Evolutionary conservation across 2,888 invertebrate species (phyloP).

Genomic region (Drosophila diplacantha): DNA sequence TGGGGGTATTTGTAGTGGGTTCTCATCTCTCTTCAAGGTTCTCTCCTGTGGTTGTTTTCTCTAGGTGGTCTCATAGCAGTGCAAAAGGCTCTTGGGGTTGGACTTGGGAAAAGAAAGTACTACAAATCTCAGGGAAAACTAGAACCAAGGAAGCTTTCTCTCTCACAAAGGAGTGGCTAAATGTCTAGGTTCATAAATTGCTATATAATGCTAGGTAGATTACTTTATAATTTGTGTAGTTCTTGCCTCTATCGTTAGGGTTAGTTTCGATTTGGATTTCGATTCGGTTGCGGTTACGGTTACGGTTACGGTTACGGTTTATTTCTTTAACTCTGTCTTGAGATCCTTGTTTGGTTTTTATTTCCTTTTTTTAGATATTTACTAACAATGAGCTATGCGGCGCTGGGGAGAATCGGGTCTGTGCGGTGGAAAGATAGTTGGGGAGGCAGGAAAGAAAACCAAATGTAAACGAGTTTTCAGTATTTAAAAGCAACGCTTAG

Average conservation of each 20-base stretch:
- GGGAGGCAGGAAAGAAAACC: constrained; percentile 2
- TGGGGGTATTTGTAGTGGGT: constrained; percentile 21
- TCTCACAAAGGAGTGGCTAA: constrained; percentile 27
- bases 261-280: constrained; percentile 56
- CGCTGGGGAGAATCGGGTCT: neutral
- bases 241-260: constrained; percentile 62
- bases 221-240: constrained; percentile 45
- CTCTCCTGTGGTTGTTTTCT: constrained; percentile 39
- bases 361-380: constrained; percentile 17
- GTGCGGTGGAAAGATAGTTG: neutral
- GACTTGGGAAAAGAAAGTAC: constrained; percentile 3
- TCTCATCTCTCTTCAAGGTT: constrained; percentile 6
- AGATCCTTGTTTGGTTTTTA: constrained; percentile 52
- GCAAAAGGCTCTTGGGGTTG: constrained; percentile 61
- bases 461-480: constrained; percentile 40
- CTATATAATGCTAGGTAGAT: constrained; percentile 31
- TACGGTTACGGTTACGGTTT: constrained; percentile 29
- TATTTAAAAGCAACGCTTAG: constrained; percentile 65
- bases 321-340: constrained; percentile 43
- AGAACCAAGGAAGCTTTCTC: constrained; percentile 9
- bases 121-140: neutral
- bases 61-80: constrained; percentile 72
- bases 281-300: constrained; percentile 18
- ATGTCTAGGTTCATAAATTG: constrained; percentile 39
- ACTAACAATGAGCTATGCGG: constrained; percentile 28